Evolutionary conservation across 2,113 vertebrate genomes (phyloP), one percentile per base, ranked within the genome.

Genomic region (Esox niger): DNA sequence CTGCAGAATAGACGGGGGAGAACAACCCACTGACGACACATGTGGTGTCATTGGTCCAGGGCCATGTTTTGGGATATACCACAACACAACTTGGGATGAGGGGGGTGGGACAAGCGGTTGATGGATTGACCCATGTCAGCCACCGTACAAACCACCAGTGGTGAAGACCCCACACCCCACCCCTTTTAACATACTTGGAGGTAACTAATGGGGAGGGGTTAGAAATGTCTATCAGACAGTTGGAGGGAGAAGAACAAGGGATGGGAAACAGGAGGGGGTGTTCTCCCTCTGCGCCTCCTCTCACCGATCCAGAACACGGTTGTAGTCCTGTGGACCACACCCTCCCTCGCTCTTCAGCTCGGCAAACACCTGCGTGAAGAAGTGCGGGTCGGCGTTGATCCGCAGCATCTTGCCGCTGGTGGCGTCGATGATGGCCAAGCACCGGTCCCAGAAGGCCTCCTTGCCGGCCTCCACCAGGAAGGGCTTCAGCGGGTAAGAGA

Each of bases 401-500:
- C 92, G 90, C 71, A 94, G 87, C 93, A 94, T 94, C 78, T 94
- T 92, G 57, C 77, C 35, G 70, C 93, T 94, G 59, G 88, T 93
- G 74, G 87, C 83, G 2, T 92, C 61, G 46, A 93, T 92, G 74
- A 94, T 91, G 80, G 90, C 82, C 29, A 94, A 86, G 78, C 92
- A 93, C 4, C 93, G 89, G 82, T 92, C 92, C 93, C 93, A 94
- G 79, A 94, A 94, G 61, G 92, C 92, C 75, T 94, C 92, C 76
- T 91, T 91, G 0, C 86, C 90, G 0, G 89, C 81, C 85, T 93
- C 93, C 9, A 94, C 92, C 81, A 94, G 82, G 73, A 94, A 94
- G 64, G 93, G 93, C 81, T 94, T 94, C 56, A 94, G 91, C 2
- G 93, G 93, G 84, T 94, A 94, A 0, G 93, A 94, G 85, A 94